Conservation (phyloP, 2,113 vertebrate genomes). For the Panthera tigris region DNA sequence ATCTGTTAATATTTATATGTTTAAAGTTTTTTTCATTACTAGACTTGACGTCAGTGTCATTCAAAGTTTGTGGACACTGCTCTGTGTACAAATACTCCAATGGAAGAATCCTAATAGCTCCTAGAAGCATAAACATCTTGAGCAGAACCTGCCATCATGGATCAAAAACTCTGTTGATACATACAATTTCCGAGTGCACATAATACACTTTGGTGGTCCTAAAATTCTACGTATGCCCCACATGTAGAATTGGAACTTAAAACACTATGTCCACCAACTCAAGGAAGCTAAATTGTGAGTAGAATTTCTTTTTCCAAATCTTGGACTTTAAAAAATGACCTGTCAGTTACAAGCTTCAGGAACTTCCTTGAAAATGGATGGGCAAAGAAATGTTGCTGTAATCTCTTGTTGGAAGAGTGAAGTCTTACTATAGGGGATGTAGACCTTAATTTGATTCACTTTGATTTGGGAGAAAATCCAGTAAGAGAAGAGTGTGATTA, state of each 20-base stretch:
- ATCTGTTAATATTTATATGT: neutral
- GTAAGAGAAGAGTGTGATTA: neutral
- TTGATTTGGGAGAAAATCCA: constrained; percentile 14
- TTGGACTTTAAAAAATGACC: neutral
- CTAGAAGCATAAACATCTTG: neutral
- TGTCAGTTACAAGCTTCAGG: neutral
- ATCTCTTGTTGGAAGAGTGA: neutral
- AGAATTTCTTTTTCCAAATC: constrained; percentile 11
- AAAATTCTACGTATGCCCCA: neutral
- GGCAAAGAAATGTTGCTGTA: neutral
- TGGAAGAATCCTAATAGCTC: neutral
- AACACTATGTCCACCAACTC: neutral
- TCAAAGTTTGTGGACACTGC: neutral
- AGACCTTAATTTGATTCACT: neutral
- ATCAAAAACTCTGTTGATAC: neutral
- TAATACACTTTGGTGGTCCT: neutral
- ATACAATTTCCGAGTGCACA: neutral
- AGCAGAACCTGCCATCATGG: neutral
- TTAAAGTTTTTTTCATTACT: neutral
- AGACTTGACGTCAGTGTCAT: neutral
- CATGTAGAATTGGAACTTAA: constrained; percentile 30
- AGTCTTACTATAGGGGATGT: neutral
- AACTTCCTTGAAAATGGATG: neutral
- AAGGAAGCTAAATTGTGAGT: neutral
- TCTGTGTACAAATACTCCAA: neutral